Evolutionary conservation across 2,888 invertebrate genomes (phyloP), one percentile per base, ranked within the genome.

Genomic region (Ophion slaviceki): DNA sequence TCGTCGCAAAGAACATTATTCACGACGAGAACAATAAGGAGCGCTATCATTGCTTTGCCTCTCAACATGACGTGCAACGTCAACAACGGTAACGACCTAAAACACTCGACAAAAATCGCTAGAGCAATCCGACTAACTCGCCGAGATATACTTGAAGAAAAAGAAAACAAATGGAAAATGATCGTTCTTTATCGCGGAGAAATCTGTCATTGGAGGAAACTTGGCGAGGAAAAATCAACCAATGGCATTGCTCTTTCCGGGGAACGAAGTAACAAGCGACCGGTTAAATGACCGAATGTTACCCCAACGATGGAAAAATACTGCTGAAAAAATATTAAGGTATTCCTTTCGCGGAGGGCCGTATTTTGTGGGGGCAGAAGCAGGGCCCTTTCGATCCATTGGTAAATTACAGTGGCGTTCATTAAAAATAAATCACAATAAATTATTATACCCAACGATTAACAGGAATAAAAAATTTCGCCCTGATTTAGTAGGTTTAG

Each of bases 131-230:
- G 4, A 32, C 32, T 4, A 32, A 28, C n/a, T 70, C 77, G 70
- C 36, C 32, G 47, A 20, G n/a, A 84, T 67, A 76, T 89, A 89
- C 89, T 89, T 89, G 4, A 86, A 87, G 87, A 87, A 88, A 91
- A 89, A 45, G 36, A 61, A 78, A 78, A 68, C 61, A 91, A 91
- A 53, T 53, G 17, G 2, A 53, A 53, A 53, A 53, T 53, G 14
- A 53, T 53, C 11, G 53, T 53, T 53, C 8, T 53, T 53, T 53
- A 53, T 53, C 17, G 4, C 53, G 53, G 53, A 17, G 14, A 53
- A 53, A 17, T 53, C 53, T 14, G 53, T 14, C 14, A 53, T 53
- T 17, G 53, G 17, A 2, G 53, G 5, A 53, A 17, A 53, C 53
- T 53, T 53, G 17, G 53, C 4, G 53, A 53, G 53, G 53, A 53